Percentiles rank a stretch among this genome's conserved stretches.
These are phyloP conservation scores for Illadopsis cleaveri DNA, from an alignment of 2,113 vertebrate species.

Conservation along the genomic window DNA sequence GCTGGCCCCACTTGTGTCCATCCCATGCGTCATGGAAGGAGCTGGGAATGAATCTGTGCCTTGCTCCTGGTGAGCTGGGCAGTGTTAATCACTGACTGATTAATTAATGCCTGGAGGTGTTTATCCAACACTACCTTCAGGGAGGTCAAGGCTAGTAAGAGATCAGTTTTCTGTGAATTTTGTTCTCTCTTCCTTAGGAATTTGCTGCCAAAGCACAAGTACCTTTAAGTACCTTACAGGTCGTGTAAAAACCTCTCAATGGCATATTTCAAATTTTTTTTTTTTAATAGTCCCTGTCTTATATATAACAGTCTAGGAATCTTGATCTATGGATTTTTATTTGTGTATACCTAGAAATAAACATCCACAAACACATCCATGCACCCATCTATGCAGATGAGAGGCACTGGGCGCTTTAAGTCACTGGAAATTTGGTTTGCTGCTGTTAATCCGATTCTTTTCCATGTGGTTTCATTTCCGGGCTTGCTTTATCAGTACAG, in stretches of 20 bases:
- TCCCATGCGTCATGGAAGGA: background rate
- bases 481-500: background rate
- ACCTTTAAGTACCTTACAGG: background rate
- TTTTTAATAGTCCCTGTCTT: background rate
- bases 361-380: background rate
- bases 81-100: background rate
- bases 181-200: too few relatives aligned
- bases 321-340: background rate
- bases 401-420: background rate
- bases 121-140: background rate
- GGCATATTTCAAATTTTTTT: background rate
- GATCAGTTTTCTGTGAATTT: background rate
- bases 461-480: background rate
- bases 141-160: background rate
- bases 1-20: background rate
- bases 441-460: background rate
- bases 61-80: background rate
- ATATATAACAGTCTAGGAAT: background rate
- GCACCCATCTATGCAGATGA: accelerated
- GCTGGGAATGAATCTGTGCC: background rate
- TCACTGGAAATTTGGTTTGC: background rate
- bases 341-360: background rate
- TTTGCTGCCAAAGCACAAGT: too few relatives aligned
- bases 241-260: background rate
- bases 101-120: background rate